Conservation (phyloP, 2,888 invertebrate species). For the Nemotelus nigrinus region DNA sequence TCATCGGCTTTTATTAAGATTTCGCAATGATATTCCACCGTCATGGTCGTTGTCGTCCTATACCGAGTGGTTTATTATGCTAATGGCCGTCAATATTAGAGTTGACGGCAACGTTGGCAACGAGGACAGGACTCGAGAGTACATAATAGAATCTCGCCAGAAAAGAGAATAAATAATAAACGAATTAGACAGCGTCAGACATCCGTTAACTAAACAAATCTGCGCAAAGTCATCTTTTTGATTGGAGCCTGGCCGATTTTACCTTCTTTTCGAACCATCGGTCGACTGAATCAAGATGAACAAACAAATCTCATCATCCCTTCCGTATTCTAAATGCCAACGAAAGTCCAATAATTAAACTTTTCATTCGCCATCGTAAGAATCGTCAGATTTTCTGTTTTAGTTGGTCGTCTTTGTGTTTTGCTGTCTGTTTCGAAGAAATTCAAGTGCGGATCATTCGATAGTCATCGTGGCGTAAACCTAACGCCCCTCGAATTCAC, state of each 20-base stretch:
- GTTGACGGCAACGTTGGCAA: background rate
- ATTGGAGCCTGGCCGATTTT: conserved; percentile 30
- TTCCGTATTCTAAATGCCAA: conserved; percentile 43
- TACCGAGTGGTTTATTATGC: conserved; percentile 47
- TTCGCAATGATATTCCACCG: conserved; percentile 5
- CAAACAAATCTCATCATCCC: conserved; percentile 48
- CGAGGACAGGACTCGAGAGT: background rate
- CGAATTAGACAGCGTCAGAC: conserved; percentile 47
- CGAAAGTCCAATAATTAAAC: conserved; percentile 44
- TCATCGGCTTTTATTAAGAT: conserved; percentile 32
- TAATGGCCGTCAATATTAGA: conserved; percentile 35
- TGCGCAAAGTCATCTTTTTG: conserved; percentile 29
- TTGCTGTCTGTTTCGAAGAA: background rate
- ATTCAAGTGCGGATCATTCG: background rate
- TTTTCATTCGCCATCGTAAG: conserved; percentile 31
- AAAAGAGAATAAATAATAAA: conserved; percentile 48
- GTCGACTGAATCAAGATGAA: conserved; percentile 18
- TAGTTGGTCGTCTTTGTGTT: background rate
- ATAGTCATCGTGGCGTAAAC: background rate
- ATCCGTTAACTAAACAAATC: conserved; percentile 42
- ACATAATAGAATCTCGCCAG: conserved; percentile 13
- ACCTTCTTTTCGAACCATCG: conserved; percentile 9
- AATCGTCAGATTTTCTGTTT: background rate
- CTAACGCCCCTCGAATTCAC: background rate
- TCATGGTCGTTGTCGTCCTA: conserved; percentile 10